phyloP scores from a whole-genome alignment of 1,140 invertebrate species.

The Philotrypesis tridentata region DNA sequence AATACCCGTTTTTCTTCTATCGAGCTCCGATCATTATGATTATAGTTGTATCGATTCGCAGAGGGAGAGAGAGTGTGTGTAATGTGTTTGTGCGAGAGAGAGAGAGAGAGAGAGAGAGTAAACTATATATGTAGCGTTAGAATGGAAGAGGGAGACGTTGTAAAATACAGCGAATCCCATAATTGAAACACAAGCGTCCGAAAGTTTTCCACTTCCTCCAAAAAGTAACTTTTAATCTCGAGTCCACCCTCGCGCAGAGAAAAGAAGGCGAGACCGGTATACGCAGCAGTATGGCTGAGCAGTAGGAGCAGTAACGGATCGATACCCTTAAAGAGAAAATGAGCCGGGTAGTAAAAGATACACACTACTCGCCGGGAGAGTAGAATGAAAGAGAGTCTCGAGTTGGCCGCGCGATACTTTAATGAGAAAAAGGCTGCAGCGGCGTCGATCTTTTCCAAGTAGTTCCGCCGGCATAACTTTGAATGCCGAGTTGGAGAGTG shows the following conservation, averaged over 20 bases:
- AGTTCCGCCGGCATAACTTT: conserved; percentile 30
- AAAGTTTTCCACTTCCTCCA: conserved; percentile 32
- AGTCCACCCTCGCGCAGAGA: neutral
- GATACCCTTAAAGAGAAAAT: conserved; percentile 42
- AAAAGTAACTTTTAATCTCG: conserved; percentile 47
- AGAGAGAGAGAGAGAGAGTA: too few species aligned
- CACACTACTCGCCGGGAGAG: neutral
- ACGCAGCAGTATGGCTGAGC: too few species aligned
- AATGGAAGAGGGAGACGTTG: neutral
- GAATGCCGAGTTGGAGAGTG: conserved; percentile 28
- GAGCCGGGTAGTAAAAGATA: conserved; percentile 43
- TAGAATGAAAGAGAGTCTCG: conserved; percentile 10
- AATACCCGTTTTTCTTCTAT: neutral
- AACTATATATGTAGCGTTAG: too few species aligned
- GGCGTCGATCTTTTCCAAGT: neutral
- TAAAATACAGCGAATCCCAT: neutral
- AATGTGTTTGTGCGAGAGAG: too few species aligned
- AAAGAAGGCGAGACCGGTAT: conserved; percentile 1
- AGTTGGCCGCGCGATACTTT: conserved; percentile 1
- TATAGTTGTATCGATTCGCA: too few species aligned
- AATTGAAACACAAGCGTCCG: conserved; percentile 24
- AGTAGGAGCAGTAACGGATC: neutral
- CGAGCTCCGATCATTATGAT: neutral
- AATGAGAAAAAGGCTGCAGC: conserved; percentile 41
- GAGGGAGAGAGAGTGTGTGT: too few species aligned